phyloP scores from a whole-genome alignment of 1,140 invertebrate genomes.

The Galendromus occidentalis region DNA sequence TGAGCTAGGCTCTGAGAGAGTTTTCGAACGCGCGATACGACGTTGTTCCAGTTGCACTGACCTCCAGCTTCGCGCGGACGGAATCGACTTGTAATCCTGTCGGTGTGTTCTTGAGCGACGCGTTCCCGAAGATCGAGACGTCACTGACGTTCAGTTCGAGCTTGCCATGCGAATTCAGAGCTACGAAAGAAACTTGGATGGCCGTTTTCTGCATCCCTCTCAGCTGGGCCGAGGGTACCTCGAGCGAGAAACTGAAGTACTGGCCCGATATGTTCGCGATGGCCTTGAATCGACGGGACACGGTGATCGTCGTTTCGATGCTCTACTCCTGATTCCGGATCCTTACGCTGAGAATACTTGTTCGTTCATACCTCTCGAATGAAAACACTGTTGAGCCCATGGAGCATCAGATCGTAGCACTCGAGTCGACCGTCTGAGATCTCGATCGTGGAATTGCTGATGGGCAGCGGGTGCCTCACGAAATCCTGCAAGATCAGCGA shows the following conservation, averaged over 20 bases:
- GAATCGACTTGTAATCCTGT: background rate
- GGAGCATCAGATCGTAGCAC: background rate
- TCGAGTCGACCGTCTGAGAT: background rate
- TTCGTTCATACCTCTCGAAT: background rate
- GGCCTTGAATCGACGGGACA: background rate
- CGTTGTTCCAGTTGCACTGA: background rate
- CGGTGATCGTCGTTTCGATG: background rate
- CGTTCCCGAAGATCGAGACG: background rate
- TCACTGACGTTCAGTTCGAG: background rate
- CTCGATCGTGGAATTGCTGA: background rate
- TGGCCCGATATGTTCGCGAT: slow-evolving; percentile 8
- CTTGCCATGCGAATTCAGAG: background rate
- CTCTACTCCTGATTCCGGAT: background rate
- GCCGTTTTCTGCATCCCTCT: background rate
- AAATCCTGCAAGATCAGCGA: background rate
- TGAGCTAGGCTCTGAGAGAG: background rate
- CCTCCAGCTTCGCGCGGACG: background rate
- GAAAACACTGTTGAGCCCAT: background rate
- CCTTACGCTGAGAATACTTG: too few relatives aligned
- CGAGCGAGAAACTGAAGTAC: background rate
- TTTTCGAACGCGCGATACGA: background rate
- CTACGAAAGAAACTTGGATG: background rate
- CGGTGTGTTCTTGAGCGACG: background rate
- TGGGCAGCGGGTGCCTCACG: background rate
- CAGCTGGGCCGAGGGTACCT: background rate